phyloP scores from a whole-genome alignment of 2,888 invertebrate species.

The Anorthoa munda region DNA sequence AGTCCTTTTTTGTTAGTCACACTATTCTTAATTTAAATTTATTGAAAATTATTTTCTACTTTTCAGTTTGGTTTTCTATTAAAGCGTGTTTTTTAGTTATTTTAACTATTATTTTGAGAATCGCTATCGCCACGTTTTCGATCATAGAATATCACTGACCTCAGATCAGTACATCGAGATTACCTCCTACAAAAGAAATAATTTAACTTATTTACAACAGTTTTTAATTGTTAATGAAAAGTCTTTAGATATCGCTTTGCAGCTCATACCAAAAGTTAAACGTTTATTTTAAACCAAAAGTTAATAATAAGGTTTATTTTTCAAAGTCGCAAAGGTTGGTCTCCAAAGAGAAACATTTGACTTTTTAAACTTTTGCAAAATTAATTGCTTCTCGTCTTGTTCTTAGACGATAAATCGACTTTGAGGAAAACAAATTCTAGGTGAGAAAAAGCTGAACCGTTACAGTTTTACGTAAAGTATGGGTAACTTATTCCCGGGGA shows the following conservation, averaged over 20 bases:
- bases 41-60: no score
- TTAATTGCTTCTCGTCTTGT: constrained; percentile 45
- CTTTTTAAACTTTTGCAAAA: constrained; percentile 55
- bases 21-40: no score
- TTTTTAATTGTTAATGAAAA: neutral
- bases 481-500: neutral
- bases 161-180: no score
- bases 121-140: no score
- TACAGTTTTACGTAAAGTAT: neutral
- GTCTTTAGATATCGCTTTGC: neutral
- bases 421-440: constrained; percentile 29
- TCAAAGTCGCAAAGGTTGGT: constrained; percentile 45
- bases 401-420: constrained; percentile 31
- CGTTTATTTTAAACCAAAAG: constrained; percentile 33
- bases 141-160: no score
- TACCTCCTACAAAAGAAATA: no score
- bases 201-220: no score
- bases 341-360: constrained; percentile 56
- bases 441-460: neutral
- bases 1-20: no score
- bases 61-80: no score
- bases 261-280: constrained; percentile 15
- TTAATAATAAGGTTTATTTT: constrained; percentile 52
- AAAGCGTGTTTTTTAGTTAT: no score
- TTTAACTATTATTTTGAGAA: no score